Evolutionary conservation across 1,140 invertebrate genomes (phyloP).

Genomic region (Phortica variegata): DNA sequence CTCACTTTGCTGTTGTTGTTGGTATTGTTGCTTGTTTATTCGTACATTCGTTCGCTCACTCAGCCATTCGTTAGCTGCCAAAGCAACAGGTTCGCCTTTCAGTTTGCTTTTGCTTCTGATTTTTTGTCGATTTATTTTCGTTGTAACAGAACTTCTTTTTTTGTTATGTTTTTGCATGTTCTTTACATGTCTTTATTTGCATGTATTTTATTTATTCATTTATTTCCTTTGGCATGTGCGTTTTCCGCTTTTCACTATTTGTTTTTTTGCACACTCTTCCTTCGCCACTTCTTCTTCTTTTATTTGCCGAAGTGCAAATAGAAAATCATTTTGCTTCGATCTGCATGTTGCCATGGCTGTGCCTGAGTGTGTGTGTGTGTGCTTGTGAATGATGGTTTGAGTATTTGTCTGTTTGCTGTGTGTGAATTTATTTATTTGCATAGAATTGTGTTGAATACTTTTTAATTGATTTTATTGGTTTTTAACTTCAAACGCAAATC

Average conservation of each 20-base stretch:
- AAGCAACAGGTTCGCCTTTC: conserved; percentile 37
- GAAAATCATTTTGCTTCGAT: no score
- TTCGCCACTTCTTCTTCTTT: not conserved
- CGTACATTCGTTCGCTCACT: conserved; percentile 22
- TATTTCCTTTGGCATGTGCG: not conserved
- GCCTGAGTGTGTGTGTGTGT: conserved; percentile 7
- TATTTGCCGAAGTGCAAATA: not conserved
- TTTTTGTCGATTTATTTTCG: conserved; percentile 27
- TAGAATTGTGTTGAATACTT: conserved; percentile 52
- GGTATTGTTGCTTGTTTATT: conserved; percentile 16
- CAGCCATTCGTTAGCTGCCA: not conserved
- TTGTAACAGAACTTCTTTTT: conserved; percentile 23
- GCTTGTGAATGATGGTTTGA: no score
- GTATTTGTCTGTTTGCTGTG: conserved; percentile 19
- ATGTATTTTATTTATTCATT: conserved; percentile 20
- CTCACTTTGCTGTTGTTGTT: conserved; percentile 12
- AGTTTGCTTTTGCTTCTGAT: conserved; percentile 15
- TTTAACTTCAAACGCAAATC: conserved; percentile 27
- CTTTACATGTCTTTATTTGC: conserved; percentile 24
- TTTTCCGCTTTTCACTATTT: conserved; percentile 19
- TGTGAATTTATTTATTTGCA: conserved; percentile 50
- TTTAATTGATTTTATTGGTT: conserved; percentile 55
- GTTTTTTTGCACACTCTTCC: conserved; percentile 34
- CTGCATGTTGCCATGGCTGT: not conserved
- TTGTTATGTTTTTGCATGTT: conserved; percentile 10